Evolutionary conservation across 1,140 invertebrate species (phyloP), one percentile per base, ranked within the genome.

Genomic region (Drosophila busckii): DNA sequence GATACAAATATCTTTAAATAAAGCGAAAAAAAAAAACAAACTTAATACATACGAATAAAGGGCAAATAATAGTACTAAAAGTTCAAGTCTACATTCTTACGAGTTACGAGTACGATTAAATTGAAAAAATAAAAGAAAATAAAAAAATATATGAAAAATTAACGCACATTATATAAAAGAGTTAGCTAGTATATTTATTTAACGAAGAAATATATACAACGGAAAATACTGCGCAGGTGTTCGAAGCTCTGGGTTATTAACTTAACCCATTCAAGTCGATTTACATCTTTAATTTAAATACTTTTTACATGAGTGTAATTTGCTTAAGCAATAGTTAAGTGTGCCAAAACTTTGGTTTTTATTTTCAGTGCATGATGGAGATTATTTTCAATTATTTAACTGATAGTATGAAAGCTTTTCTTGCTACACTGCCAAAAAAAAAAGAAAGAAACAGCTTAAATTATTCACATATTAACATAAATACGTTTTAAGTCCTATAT

Each of bases 361-460:
- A 42, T 15, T 31, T 28, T 13, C 34, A 10, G 35, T 10, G 31
- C 19, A n/a, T 20, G 28, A 35, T 12, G 9, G 13, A 45, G 8
- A 5, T 10, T 1, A 10, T 17, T 40, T 28, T n/a, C 25, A n/a
- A 15, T 20, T 49, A 15, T 23, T 49, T 9, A 23, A 15, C 15
- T 29, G 2, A 15, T 2, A 17, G 20, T 44, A 28, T 22, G 19
- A 8, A 48, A 45, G 44, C 45, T 41, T 49, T 26, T 37, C 20
- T 55, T 45, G 73, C 73, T 73, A 73, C 73, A 80, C 73, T 80
- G 75, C 73, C 73, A 80, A 49, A 53, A 50, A 32, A 60, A 42
- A 22, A 19, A 40, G 37, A 49, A 53, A 50, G 29, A 60, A 42
- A 22, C 13, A 40, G 37, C 35, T 63, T 60, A 19, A 49, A 29